phyloP scores from a whole-genome alignment of 2,888 invertebrate genomes.

The Tetragnatha montana region DNA sequence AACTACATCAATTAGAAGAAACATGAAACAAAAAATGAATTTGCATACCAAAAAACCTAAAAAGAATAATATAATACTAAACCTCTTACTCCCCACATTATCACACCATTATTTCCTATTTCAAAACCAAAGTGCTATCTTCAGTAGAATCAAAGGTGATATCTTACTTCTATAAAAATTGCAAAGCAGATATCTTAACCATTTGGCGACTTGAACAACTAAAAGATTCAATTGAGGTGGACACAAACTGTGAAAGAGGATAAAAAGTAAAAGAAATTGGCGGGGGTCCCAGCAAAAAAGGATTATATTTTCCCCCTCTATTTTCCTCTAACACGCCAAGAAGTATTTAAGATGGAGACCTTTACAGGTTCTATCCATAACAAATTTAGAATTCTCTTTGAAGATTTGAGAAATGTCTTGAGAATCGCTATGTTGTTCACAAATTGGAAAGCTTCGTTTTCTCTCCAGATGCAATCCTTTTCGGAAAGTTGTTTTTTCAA shows the following conservation, averaged over 20 bases:
- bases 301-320: neutral
- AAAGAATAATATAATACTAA: no score
- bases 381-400: neutral
- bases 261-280: constrained; percentile 6
- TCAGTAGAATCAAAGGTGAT: neutral
- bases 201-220: neutral
- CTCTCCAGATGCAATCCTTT: neutral
- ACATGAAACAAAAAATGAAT: no score
- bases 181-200: neutral
- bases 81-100: no score
- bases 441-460: neutral
- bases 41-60: no score
- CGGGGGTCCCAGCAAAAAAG: constrained; percentile 9
- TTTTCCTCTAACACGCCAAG: constrained; percentile 26
- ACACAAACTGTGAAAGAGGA: neutral
- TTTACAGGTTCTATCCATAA: neutral
- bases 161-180: neutral
- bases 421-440: neutral
- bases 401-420: constrained; percentile 3
- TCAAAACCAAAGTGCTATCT: neutral
- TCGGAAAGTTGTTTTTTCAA: constrained; percentile 2
- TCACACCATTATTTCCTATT: neutral
- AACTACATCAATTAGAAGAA: no score
- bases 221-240: neutral
- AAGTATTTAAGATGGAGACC: constrained; percentile 9